Evolutionary conservation across 2,888 invertebrate genomes (phyloP).

Genomic region (Peribatodes rhomboidaria): DNA sequence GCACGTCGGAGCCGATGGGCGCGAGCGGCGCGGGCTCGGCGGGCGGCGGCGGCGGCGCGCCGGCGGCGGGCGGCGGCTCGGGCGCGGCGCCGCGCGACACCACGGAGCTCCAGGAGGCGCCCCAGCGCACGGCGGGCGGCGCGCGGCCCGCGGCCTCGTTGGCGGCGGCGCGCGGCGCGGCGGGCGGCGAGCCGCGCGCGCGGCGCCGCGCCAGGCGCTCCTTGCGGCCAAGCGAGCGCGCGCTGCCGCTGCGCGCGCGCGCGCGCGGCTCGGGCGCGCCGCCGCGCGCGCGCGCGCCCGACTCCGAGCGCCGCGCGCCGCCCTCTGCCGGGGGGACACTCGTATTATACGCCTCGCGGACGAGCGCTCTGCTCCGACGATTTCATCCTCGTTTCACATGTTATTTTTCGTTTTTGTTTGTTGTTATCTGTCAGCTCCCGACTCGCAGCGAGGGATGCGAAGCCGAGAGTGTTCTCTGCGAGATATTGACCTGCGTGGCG

Average conservation of each 20-base stretch:
- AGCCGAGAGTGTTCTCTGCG: too few relatives aligned
- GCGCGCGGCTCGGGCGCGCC: slow-evolving; percentile 39
- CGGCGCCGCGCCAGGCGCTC: slow-evolving; percentile 49
- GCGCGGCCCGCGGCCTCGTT: slow-evolving; percentile 41
- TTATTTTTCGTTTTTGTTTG: too few relatives aligned
- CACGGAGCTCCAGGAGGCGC: slow-evolving; percentile 74
- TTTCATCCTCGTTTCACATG: too few relatives aligned
- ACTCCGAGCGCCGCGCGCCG: slow-evolving; percentile 44
- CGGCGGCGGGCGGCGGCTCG: slow-evolving; percentile 30
- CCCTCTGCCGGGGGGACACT: slow-evolving; percentile 37
- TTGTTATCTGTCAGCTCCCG: too few relatives aligned
- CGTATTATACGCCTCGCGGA: too few relatives aligned
- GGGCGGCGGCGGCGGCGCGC: slow-evolving; percentile 46
- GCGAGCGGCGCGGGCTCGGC: slow-evolving; percentile 58
- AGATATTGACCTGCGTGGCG: too few relatives aligned
- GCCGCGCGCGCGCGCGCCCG: slow-evolving; percentile 43
- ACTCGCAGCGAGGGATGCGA: too few relatives aligned
- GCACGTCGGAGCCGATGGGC: slow-evolving; percentile 75
- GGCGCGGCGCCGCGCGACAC: slow-evolving; percentile 61
- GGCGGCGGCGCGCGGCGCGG: slow-evolving; percentile 38
- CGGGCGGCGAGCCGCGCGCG: slow-evolving; percentile 46
- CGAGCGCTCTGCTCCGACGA: too few relatives aligned
- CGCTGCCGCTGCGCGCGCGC: slow-evolving; percentile 42
- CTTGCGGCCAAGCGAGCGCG: slow-evolving; percentile 44
- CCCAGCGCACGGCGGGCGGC: slow-evolving; percentile 63